Percentiles rank a stretch among this genome's conserved stretches.
Conservation (phyloP, 1,140 invertebrate species). For the Cherax destructor region DNA sequence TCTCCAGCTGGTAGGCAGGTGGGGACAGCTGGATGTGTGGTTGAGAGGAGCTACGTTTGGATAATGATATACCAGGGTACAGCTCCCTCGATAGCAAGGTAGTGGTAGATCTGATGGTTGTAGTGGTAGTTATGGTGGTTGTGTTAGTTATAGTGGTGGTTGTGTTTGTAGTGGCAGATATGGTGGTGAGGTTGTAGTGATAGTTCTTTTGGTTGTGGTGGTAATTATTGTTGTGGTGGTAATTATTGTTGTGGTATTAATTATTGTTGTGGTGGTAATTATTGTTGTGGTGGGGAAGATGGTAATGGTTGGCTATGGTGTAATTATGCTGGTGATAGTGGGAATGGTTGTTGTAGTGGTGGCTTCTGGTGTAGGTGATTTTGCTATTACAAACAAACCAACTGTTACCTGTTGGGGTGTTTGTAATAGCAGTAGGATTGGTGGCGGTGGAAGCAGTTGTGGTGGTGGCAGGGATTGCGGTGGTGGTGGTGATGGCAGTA, state of each 20-base stretch:
- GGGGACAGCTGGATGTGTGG: not conserved
- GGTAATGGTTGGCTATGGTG: not conserved
- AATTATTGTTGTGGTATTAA: not conserved
- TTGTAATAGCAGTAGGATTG: too few species aligned
- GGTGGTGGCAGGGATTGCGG: too few species aligned
- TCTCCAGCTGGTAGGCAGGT: conserved; percentile 3
- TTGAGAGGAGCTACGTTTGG: not conserved
- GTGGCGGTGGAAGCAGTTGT: too few species aligned
- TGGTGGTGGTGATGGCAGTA: not conserved
- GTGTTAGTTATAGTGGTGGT: not conserved
- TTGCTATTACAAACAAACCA: too few species aligned
- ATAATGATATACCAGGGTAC: too few species aligned
- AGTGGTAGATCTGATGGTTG: not conserved
- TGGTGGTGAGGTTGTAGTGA: not conserved
- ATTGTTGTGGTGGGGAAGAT: too few species aligned
- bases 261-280: not conserved
- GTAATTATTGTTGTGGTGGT: not conserved
- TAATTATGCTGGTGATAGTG: not conserved
- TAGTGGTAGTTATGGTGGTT: not conserved
- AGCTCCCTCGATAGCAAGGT: not conserved
- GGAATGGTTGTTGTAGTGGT: too few species aligned
- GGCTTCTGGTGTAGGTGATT: too few species aligned
- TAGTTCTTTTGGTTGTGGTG: not conserved
- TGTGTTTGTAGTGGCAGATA: not conserved
- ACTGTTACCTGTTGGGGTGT: too few species aligned